Conservation (phyloP, 2,888 invertebrate genomes). For the Lathronympha strigana region DNA sequence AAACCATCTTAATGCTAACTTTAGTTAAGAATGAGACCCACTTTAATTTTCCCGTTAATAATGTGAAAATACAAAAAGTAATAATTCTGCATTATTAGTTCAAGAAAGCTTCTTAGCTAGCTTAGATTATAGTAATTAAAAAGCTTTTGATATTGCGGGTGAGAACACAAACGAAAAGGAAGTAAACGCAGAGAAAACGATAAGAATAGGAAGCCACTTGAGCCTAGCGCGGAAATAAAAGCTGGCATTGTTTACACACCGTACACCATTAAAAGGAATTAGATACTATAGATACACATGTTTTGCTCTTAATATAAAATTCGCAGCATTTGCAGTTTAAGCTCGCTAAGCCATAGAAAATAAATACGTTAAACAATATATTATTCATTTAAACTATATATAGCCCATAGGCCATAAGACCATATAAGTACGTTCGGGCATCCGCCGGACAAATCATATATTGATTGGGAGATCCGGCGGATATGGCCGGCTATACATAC, state of each 20-base stretch:
- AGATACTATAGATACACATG: background rate
- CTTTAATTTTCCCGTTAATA: background rate
- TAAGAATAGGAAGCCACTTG: conserved; percentile 8
- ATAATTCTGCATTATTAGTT: background rate
- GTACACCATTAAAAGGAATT: background rate
- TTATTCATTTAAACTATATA: no score
- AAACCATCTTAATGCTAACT: no score
- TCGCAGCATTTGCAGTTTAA: conserved; percentile 38
- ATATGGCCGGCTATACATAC: no score
- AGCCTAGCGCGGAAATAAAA: conserved; percentile 12
- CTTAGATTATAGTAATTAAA: background rate
- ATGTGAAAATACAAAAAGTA: background rate
- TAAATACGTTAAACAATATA: no score
- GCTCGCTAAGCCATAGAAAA: conserved; percentile 7
- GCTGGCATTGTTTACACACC: conserved; percentile 13
- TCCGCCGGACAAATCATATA: no score
- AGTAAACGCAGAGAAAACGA: conserved; percentile 9
- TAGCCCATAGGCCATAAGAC: no score
- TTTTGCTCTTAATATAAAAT: conserved; percentile 42
- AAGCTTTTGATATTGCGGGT: background rate
- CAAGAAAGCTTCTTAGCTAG: background rate
- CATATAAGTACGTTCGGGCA: no score
- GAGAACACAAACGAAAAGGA: conserved; percentile 10
- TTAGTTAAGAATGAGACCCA: no score
- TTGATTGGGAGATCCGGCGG: no score